Conservation (phyloP, 2,888 invertebrate species). For the Chymomyza procnemis region DNA sequence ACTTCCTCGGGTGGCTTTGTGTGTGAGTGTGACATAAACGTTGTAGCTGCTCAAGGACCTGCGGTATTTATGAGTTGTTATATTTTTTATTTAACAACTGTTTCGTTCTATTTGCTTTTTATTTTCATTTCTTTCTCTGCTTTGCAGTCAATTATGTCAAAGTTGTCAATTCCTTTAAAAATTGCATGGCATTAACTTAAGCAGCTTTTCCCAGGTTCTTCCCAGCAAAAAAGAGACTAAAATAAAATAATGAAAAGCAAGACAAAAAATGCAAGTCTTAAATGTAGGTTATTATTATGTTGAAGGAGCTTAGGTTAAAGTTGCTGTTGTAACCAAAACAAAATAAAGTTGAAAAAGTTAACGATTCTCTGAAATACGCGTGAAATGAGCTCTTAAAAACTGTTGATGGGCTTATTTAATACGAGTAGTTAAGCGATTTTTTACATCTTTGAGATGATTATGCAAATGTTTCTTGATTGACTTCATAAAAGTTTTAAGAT, state of each 20-base stretch:
- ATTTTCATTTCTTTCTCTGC: slow-evolving; percentile 9
- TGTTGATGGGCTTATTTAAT: neutral
- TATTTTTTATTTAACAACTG: slow-evolving; percentile 48
- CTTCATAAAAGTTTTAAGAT: neutral
- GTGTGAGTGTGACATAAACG: neutral
- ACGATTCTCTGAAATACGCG: neutral
- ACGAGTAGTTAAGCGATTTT: neutral
- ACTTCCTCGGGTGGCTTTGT: neutral
- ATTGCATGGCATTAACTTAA: slow-evolving; percentile 49
- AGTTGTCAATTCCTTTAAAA: slow-evolving; percentile 65
- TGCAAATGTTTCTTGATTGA: neutral
- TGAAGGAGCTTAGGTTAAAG: neutral
- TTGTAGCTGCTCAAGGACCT: slow-evolving; percentile 48
- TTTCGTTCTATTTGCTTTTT: slow-evolving; percentile 13
- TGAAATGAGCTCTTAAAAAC: neutral
- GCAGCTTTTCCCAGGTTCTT: slow-evolving; percentile 43
- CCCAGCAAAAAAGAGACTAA: neutral
- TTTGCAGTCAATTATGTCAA: slow-evolving; percentile 69
- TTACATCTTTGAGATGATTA: neutral
- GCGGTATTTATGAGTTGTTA: slow-evolving; percentile 66
- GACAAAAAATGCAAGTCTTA: slow-evolving; percentile 39
- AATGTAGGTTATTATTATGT: slow-evolving; percentile 15
- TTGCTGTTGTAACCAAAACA: neutral
- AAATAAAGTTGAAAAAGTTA: neutral
- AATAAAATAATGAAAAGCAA: slow-evolving; percentile 7